These are phyloP conservation scores for Cheumatopsyche charites DNA, from an alignment of 1,140 invertebrate genomes.

Conservation along the genomic window DNA sequence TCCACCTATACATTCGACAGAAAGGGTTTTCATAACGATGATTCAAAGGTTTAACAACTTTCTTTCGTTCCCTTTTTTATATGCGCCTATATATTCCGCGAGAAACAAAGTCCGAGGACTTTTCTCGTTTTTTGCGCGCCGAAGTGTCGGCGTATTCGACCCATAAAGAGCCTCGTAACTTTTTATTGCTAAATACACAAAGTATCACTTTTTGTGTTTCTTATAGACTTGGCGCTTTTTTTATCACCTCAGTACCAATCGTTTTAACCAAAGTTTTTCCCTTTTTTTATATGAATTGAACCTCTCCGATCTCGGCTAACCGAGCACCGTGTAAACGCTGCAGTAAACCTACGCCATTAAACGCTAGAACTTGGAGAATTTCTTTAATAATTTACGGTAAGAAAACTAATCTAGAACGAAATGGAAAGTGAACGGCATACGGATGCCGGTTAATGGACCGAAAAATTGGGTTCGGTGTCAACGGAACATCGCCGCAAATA, in stretches of 20 bases:
- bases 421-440: too few species aligned
- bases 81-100: neutral
- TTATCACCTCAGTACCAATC: too few species aligned
- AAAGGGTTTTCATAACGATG: conserved; percentile 37
- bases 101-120: neutral
- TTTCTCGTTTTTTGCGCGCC: neutral
- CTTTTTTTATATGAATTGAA: too few species aligned
- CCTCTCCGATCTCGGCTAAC: too few species aligned
- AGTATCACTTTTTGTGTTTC: neutral
- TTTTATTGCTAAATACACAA: neutral
- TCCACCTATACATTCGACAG: conserved; percentile 24
- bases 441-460: too few species aligned
- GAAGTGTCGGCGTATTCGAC: neutral
- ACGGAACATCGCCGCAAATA: neutral
- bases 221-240: neutral
- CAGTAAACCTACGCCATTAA: too few species aligned
- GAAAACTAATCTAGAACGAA: too few species aligned
- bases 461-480: too few species aligned
- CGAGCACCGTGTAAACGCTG: too few species aligned
- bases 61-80: neutral
- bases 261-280: too few species aligned
- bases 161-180: conserved; percentile 1
- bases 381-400: too few species aligned
- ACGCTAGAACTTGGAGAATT: too few species aligned
- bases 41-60: conserved; percentile 32